Percentiles rank a stretch among this genome's conserved stretches.
phyloP scores from a whole-genome alignment of 2,113 vertebrate genomes.

The Tauraco erythrolophus region DNA sequence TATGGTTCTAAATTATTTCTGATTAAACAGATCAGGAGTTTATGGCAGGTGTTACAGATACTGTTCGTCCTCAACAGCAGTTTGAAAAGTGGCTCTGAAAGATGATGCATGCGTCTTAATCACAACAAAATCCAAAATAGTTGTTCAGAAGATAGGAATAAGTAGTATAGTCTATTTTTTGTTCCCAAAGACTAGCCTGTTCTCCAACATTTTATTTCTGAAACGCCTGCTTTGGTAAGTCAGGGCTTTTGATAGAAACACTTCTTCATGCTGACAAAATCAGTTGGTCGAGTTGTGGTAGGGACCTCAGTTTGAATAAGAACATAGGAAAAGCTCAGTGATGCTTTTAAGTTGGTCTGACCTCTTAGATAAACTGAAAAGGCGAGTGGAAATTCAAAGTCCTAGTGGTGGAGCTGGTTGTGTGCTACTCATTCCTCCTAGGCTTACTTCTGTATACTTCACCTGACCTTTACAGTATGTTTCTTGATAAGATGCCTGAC shows the following conservation, averaged over 20 bases:
- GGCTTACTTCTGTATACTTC: not conserved
- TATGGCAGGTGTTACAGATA: not conserved
- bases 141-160: not conserved
- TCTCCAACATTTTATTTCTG: not conserved
- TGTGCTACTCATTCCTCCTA: not conserved
- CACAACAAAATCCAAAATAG: not conserved
- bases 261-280: not conserved
- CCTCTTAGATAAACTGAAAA: not conserved
- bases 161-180: fast-evolving
- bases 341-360: not conserved
- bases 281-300: no score
- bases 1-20: not conserved
- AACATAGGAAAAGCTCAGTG: not conserved
- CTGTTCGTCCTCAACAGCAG: not conserved
- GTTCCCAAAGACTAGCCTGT: not conserved
- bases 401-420: not conserved
- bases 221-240: not conserved
- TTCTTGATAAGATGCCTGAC: conserved; percentile 25
- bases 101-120: not conserved
- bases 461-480: conserved; percentile 37
- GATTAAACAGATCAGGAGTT: not conserved
- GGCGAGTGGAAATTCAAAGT: not conserved
- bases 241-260: not conserved
- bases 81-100: not conserved
- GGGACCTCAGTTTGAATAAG: not conserved